Evolutionary conservation across 2,113 vertebrate species (phyloP), one percentile per base, ranked within the genome.

Genomic region (Cyrtonyx montezumae): DNA sequence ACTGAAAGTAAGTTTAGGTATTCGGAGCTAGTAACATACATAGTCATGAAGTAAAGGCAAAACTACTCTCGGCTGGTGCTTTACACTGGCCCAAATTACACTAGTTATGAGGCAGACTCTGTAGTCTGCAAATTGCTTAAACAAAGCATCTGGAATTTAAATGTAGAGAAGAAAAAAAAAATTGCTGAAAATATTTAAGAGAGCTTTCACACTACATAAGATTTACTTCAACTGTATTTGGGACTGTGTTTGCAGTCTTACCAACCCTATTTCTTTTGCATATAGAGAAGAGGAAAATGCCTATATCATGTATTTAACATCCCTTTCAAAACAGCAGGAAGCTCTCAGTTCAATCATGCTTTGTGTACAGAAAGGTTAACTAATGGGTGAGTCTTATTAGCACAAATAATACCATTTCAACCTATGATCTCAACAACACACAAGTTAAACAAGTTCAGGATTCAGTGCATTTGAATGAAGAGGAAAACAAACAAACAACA

Each of bases 311-410:
- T 89, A 83, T 93, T 92, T 95, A 95, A 93, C 76, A 86, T 63
- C 71, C 42, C 71, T 93, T 96, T 94, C 86, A 94, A 95, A 95
- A 59, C 94, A 96, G 95, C 91, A 87, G 69, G 76, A 97, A 94
- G 75, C 87, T 92, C 80, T 92, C 87, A 84, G 78, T 86, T 97
- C 78, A 96, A 51, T 95, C 96, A 95, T 84, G 94, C 77, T 97
- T 96, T 94, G 94, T 93, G 58, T 51, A 95, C 67, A 86, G 78
- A 79, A 94, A 91, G 85, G 80, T 93, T 95, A 95, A 95, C 78
- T 77, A 92, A 95, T n/a, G 3, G 61, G 66, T 91, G 82, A 91
- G 25, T 30, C 84, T 87, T 95, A 95, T 96, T 94, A 92, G 78
- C 80, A 85, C 81, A 91, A 87, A 96, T 82, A 81, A 32, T 79